Base-by-base conservation (phyloP, 2,797 vertebrate species). In the Tapirus indicus region DNA sequence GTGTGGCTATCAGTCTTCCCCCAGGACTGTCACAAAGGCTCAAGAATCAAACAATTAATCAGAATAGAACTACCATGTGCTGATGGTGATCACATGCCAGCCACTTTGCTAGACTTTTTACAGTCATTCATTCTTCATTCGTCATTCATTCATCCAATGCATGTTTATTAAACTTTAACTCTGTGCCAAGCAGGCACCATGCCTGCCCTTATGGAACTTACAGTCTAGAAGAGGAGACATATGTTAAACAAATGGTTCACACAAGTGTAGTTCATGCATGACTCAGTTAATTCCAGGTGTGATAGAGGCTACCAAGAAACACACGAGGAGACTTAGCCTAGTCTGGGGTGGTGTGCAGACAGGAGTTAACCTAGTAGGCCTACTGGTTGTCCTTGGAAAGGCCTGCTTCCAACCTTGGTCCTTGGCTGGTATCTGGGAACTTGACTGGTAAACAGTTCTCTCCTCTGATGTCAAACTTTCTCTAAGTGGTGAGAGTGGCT, bases 1-100 rank as follows among this genome's bases (percentile, higher is more conserved):
- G 74, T 0, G 0, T 21, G 82, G 9, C 38, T 52, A 2, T 9
- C 7, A 2, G 7, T n/a, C 2, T 77, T 27, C 64, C 64, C 35
- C n/a, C 0, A 6, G n/a, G 11, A 35, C 5, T 27, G 44, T 20
- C 69, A 7, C 12, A 1, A 64, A 78, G 56, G n/a, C 41, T 58
- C 71, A 27, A 62, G 78, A 54, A 20, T 49, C n/a, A 23, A 29
- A 68, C 69, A n/a, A 35, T 35, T n/a, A 12, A 72, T 13, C 49
- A 35, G 78, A 79, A 29, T 14, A 23, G 52, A 18, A n/a, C 2
- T 1, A 3, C 29, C 23, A 1, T 1, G 35, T 35, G 69, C 69
- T 69, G 38, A 6, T 29, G 21, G 29, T 1, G 18, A 44, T 5
- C 7, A 0, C 1, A 35, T n/a, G 38, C 27, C 47, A 10, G 27